Conservation (phyloP, 2,888 invertebrate species). For the Phortica okadai region DNA sequence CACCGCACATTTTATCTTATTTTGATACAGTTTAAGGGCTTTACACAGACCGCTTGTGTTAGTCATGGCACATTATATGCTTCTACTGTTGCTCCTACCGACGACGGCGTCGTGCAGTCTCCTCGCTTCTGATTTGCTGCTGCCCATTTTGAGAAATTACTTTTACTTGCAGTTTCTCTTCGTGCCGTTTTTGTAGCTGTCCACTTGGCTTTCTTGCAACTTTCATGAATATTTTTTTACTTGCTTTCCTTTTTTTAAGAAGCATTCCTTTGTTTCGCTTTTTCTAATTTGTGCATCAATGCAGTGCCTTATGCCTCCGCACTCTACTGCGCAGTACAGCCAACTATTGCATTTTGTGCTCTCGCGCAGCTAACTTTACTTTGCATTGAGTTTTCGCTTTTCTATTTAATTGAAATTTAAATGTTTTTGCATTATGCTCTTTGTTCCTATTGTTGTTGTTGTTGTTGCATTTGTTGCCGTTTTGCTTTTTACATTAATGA, state of each 20-base stretch:
- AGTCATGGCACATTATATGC: no score
- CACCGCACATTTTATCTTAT: slow-evolving; percentile 20
- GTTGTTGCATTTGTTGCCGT: slow-evolving; percentile 37
- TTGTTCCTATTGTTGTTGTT: slow-evolving; percentile 34
- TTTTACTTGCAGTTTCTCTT: slow-evolving; percentile 39
- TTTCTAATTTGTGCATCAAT: slow-evolving; percentile 60
- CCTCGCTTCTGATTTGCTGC: slow-evolving; percentile 27
- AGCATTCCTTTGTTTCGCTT: slow-evolving; percentile 35
- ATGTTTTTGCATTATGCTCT: slow-evolving; percentile 60
- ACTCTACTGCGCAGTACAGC: neutral
- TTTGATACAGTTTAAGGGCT: slow-evolving; percentile 32
- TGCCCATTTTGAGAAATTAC: slow-evolving; percentile 59
- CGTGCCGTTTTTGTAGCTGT: slow-evolving; percentile 17
- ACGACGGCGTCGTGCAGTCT: slow-evolving; percentile 30
- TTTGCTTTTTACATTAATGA: slow-evolving; percentile 40
- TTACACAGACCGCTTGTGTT: neutral
- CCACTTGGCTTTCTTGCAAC: slow-evolving; percentile 26
- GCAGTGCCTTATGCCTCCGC: slow-evolving; percentile 31
- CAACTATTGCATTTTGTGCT: neutral
- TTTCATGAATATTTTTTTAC: slow-evolving; percentile 38
- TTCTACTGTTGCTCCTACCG: slow-evolving; percentile 22
- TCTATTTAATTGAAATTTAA: slow-evolving; percentile 67
- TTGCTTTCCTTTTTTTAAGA: slow-evolving; percentile 43
- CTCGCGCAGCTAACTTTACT: slow-evolving; percentile 32
- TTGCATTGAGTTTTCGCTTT: slow-evolving; percentile 43